Base-by-base conservation (phyloP, 2,888 invertebrate genomes). In the Gonocerus acuteangulatus region DNA sequence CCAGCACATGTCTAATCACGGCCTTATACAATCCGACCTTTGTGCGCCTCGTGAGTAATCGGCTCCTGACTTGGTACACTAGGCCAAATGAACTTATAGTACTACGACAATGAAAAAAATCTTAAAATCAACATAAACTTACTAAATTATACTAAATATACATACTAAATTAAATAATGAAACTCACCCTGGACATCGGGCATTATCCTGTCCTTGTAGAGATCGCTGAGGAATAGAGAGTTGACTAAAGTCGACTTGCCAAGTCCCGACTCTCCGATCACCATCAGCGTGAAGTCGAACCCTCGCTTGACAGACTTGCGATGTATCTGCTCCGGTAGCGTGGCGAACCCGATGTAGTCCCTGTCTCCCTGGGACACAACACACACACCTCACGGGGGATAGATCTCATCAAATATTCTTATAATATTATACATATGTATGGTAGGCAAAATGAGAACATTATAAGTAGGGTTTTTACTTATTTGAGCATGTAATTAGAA, bases 201-300 rank as follows among this genome's bases (percentile, higher is more conserved):
- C 66, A 86, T 79, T 70, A 84, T 83, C 68, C 93, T 82, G 71
- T 86, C 89, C 74, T 88, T 89, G 77, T 95, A 95, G 22, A 95
- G 81, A 74, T 95, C 95, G 60, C 90, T 92, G 67, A 95, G 80
- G 74, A 95, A 95, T 52, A 95, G 80, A 72, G 93, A 94, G 78
- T 95, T 95, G 73, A 95, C 87, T 57, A 95, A 80, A 0, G 95
- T 95, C 0, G 94, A 95, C 75, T 95, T 95, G 61, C 95, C 95
- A 52, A 95, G 80, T 0, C 95, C 95, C 0, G 88, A 87, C 76
- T 95, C 95, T 27, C 95, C 95, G 32, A 95, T 89, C 16, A 95
- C 95, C 93, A 95, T 94, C 67, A 95, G 78, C 0, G 95, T 95
- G 76, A 95, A 95, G 75, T 95, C 95, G 75, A 95, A 95, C 60